Percentiles rank a stretch among this genome's conserved stretches.
Conservation (phyloP, 2,888 invertebrate species). For the Eurytoma californica region DNA sequence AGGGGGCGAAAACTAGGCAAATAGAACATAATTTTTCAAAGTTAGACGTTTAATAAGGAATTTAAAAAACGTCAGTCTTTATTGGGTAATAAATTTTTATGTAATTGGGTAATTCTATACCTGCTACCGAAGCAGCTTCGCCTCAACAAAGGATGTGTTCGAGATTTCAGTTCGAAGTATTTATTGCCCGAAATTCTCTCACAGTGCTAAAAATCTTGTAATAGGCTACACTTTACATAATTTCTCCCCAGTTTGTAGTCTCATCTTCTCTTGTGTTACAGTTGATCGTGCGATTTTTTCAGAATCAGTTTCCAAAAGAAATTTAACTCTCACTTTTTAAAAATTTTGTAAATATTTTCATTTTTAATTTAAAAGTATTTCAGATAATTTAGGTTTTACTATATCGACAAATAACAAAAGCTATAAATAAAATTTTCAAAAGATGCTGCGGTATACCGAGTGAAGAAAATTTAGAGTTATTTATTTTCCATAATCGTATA, state of each 20-base stretch:
- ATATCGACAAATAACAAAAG: too few relatives aligned
- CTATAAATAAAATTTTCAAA: too few relatives aligned
- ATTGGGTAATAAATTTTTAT: constrained; percentile 24
- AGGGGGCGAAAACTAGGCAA: constrained; percentile 15
- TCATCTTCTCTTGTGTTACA: constrained; percentile 14
- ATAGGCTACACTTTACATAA: constrained; percentile 49
- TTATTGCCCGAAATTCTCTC: constrained; percentile 15
- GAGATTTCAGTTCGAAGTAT: constrained; percentile 19
- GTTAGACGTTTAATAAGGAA: constrained; percentile 18
- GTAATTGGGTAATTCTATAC: constrained; percentile 27
- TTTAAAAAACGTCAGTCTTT: constrained; percentile 16
- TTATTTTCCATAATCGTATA: too few relatives aligned
- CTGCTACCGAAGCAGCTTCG: constrained; percentile 23
- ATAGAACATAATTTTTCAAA: not conserved
- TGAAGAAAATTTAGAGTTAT: too few relatives aligned
- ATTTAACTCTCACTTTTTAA: too few relatives aligned
- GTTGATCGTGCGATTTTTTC: constrained; percentile 17
- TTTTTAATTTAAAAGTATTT: too few relatives aligned
- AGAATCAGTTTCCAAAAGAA: too few relatives aligned
- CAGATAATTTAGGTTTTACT: too few relatives aligned
- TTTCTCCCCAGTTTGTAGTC: constrained; percentile 1
- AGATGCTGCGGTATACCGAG: too few relatives aligned
- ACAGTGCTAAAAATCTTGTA: constrained; percentile 30
- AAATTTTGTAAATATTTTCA: too few relatives aligned
- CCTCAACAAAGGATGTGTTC: constrained; percentile 8